Conservation (phyloP, 23 tunicate genomes). For the Halocynthia aurantium region DNA sequence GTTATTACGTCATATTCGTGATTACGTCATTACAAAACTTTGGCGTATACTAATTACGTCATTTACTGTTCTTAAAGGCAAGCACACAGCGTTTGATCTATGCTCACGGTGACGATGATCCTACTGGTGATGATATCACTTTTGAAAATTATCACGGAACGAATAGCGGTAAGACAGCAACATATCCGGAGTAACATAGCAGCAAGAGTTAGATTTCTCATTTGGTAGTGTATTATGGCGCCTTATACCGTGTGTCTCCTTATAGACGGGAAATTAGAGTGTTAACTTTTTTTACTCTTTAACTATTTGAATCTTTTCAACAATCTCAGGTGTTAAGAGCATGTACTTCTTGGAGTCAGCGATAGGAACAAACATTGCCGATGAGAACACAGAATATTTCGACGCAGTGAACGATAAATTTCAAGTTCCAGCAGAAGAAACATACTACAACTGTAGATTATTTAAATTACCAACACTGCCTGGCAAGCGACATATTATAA, state of each 20-base stretch:
- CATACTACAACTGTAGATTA: slow-evolving; percentile 23
- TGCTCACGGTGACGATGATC: slow-evolving; percentile 8
- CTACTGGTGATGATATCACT: slow-evolving; percentile 13
- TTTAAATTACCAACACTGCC: slow-evolving; percentile 7
- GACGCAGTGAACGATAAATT: not conserved
- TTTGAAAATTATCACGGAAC: slow-evolving; percentile 20
- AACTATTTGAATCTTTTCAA: too few species aligned
- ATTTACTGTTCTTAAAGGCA: not conserved
- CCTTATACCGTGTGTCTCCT: too few species aligned
- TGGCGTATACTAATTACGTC: too few species aligned
- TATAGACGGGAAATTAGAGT: too few species aligned
- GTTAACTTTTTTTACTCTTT: too few species aligned
- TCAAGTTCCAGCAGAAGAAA: slow-evolving; percentile 11
- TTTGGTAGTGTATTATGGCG: too few species aligned
- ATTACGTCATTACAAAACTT: too few species aligned
- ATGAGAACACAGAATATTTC: slow-evolving; percentile 8
- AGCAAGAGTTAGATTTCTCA: too few species aligned
- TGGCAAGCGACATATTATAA: not conserved
- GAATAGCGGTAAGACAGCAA: not conserved
- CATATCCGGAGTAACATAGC: too few species aligned
- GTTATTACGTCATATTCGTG: not conserved
- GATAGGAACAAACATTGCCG: not conserved
- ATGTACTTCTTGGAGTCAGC: too few species aligned
- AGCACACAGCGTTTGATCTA: slow-evolving; percentile 8
- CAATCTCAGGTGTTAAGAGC: too few species aligned